These are phyloP conservation scores for Drosophila seclusa DNA, from an alignment of 2,888 invertebrate species.

Conservation along the genomic window DNA sequence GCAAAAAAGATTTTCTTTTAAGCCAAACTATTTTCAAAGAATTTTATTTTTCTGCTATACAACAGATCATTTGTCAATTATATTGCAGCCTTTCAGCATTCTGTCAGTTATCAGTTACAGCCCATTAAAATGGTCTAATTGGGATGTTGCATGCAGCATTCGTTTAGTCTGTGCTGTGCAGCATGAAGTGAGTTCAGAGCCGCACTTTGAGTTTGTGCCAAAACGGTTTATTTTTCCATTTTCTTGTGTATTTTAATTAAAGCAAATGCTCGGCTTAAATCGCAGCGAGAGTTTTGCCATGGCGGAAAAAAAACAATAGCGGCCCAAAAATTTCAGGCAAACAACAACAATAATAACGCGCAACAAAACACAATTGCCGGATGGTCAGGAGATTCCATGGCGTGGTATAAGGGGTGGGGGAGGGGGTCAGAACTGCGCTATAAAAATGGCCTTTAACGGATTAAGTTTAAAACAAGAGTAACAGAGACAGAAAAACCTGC, in stretches of 20 bases:
- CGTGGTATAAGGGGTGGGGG: not conserved
- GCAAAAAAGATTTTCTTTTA: not conserved
- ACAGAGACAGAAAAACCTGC: slow-evolving; percentile 31
- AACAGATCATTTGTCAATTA: not conserved
- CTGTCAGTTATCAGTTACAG: not conserved
- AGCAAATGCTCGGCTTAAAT: slow-evolving; percentile 43
- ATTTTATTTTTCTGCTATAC: not conserved
- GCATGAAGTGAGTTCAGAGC: not conserved
- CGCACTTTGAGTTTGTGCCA: not conserved
- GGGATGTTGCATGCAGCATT: not conserved
- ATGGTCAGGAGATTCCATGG: not conserved
- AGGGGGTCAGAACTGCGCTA: slow-evolving; percentile 8
- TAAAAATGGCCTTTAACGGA: slow-evolving; percentile 62
- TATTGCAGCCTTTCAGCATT: not conserved
- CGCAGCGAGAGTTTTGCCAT: slow-evolving; percentile 11
- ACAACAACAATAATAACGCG: slow-evolving; percentile 27
- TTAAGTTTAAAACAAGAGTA: slow-evolving; percentile 66
- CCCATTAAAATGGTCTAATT: not conserved
- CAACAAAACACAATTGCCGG: slow-evolving; percentile 57
- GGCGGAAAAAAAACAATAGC: slow-evolving; percentile 17
- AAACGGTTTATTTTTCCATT: slow-evolving; percentile 6
- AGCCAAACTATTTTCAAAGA: not conserved
- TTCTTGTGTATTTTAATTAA: slow-evolving; percentile 63
- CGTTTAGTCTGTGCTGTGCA: not conserved
- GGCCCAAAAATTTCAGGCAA: slow-evolving; percentile 18